These are phyloP conservation scores for Meloidogyne exigua DNA, from an alignment of 1,140 invertebrate genomes.

Conservation along the genomic window DNA sequence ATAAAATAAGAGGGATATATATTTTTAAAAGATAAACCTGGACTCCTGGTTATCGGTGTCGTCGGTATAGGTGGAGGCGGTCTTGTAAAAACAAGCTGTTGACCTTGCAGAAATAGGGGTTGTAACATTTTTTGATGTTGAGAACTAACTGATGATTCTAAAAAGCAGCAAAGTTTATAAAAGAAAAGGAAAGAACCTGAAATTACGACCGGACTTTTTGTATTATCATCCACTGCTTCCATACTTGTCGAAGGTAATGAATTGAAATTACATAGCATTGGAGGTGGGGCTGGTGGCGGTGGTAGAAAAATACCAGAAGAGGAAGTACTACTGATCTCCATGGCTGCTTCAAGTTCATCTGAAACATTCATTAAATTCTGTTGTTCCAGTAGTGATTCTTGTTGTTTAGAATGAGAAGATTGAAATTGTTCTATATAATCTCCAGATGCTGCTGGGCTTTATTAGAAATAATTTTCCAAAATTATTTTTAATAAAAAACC, in stretches of 20 bases:
- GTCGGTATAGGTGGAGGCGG: neutral
- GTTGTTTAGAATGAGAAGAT: neutral
- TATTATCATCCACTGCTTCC: neutral
- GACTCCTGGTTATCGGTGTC: neutral
- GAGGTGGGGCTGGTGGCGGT: slow-evolving; percentile 20
- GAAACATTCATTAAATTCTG: slow-evolving; percentile 2
- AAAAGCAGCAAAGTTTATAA: neutral
- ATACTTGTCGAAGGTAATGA: neutral
- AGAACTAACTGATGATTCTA: neutral
- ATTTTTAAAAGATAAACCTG: neutral
- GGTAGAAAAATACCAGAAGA: slow-evolving; percentile 6
- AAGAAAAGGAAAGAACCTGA: neutral
- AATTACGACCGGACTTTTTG: neutral
- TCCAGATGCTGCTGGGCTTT: slow-evolving; percentile 4
- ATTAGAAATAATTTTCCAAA: neutral
- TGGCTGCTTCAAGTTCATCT: slow-evolving; percentile 12
- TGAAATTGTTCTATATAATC: neutral
- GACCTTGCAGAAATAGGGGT: neutral
- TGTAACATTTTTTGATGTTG: neutral
- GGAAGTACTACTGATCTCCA: slow-evolving; percentile 21
- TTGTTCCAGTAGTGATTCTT: neutral
- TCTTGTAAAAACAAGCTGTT: neutral
- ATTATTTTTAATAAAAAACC: neutral
- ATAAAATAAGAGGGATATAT: neutral
- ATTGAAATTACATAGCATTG: neutral